These are phyloP conservation scores for Hormaphis cornu DNA, from an alignment of 1,140 invertebrate genomes.

Conservation along the genomic window DNA sequence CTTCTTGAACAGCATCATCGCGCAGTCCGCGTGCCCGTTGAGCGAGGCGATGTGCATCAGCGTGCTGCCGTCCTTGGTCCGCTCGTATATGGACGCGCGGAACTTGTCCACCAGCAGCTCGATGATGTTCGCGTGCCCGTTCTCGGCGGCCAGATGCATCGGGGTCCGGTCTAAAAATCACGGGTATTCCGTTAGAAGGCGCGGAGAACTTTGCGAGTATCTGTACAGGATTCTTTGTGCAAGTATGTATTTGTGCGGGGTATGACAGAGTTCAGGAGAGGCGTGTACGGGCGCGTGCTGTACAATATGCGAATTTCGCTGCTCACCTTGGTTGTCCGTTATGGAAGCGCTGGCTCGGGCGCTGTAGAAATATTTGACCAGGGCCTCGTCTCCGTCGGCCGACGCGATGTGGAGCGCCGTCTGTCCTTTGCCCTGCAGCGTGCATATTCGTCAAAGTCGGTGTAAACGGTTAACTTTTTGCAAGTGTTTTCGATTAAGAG, in stretches of 20 bases:
- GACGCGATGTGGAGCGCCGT: slow-evolving; percentile 89
- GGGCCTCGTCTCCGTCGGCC: slow-evolving; percentile 84
- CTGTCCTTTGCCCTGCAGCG: slow-evolving; percentile 68
- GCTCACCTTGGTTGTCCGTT: slow-evolving; percentile 82
- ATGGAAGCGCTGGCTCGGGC: slow-evolving; percentile 87
- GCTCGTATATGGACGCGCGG: slow-evolving; percentile 85
- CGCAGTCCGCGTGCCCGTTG: slow-evolving; percentile 94
- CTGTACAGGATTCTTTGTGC: too few species aligned
- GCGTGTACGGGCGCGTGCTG: too few species aligned
- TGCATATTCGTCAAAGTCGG: too few species aligned
- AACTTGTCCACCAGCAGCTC: slow-evolving; percentile 96
- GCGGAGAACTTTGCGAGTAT: too few species aligned
- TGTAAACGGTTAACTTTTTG: neutral
- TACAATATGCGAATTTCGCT: too few species aligned
- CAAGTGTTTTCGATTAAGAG: too few species aligned
- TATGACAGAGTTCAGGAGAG: too few species aligned
- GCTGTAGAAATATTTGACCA: slow-evolving; percentile 91
- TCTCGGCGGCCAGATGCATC: slow-evolving; percentile 93
- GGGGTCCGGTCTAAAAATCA: slow-evolving; percentile 73
- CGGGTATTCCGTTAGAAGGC: neutral
- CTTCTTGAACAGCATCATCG: slow-evolving; percentile 96
- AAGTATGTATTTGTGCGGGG: too few species aligned
- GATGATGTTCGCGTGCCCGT: slow-evolving; percentile 89
- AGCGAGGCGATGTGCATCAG: slow-evolving; percentile 95
- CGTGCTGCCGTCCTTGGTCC: slow-evolving; percentile 94